These are phyloP conservation scores for Eretmochelys imbricata DNA, from an alignment of 2,113 vertebrate species.

Conservation along the genomic window DNA sequence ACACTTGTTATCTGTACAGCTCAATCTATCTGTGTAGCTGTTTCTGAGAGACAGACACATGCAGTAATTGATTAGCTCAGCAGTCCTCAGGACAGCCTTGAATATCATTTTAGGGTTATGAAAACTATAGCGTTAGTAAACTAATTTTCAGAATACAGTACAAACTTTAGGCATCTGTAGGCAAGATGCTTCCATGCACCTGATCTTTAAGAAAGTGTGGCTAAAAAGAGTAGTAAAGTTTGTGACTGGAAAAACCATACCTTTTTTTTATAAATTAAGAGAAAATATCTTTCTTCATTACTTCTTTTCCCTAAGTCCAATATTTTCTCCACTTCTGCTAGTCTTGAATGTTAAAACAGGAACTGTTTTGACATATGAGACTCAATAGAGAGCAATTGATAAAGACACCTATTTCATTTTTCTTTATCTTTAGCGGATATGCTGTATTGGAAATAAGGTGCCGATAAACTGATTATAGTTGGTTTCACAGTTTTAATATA, in stretches of 20 bases:
- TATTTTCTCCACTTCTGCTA: background rate
- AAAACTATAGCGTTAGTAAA: conserved; percentile 3
- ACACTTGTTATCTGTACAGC: conserved; percentile 58
- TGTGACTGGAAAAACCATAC: too few species aligned
- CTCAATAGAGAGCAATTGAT: background rate
- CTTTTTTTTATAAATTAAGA: background rate
- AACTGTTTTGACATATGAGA: background rate
- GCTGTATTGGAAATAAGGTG: background rate
- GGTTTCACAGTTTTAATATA: background rate
- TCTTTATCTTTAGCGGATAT: background rate
- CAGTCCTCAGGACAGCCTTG: background rate
- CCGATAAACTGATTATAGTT: background rate
- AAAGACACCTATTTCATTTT: background rate
- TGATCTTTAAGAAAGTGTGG: background rate
- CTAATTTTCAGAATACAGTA: background rate
- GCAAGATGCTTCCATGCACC: fast-evolving
- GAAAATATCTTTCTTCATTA: background rate
- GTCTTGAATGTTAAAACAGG: background rate
- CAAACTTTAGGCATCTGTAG: background rate
- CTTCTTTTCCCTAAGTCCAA: background rate
- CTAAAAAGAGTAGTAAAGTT: too few species aligned
- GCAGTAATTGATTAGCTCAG: conserved; percentile 63
- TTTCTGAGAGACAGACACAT: conserved; percentile 5
- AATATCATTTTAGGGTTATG: background rate
- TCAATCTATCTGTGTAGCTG: conserved; percentile 62